Evolutionary conservation across 2,113 vertebrate species (phyloP).

Genomic region (Perognathus longimembris): DNA sequence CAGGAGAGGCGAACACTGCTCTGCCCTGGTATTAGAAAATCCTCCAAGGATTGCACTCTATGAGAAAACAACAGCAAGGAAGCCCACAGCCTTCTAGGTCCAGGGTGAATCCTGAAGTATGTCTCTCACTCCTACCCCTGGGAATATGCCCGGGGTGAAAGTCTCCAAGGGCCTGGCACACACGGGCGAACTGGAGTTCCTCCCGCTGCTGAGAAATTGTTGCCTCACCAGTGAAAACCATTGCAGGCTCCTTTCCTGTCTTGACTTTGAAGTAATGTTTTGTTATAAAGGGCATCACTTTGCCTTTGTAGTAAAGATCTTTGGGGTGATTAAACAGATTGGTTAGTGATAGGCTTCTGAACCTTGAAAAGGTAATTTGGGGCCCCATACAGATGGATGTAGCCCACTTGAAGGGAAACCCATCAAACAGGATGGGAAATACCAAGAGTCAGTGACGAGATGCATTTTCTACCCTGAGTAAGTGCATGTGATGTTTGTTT

Average conservation of each 20-base stretch:
- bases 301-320: not conserved
- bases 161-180: no score
- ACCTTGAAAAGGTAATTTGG: not conserved
- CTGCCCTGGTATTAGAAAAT: not conserved
- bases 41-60: not conserved
- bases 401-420: not conserved
- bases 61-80: not conserved
- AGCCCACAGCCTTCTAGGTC: not conserved
- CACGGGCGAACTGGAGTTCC: no score
- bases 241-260: not conserved
- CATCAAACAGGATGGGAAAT: not conserved
- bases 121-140: not conserved
- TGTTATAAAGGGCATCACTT: not conserved
- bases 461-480: not conserved
- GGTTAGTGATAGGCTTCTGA: not conserved
- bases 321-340: not conserved
- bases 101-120: not conserved
- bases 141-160: no score
- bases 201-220: not conserved
- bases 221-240: not conserved
- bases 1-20: not conserved
- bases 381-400: no score
- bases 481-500: not conserved
- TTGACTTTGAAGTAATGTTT: not conserved
- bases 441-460: not conserved